Base-by-base conservation (phyloP, 2,888 invertebrate genomes). In the Agrochola litura region DNA sequence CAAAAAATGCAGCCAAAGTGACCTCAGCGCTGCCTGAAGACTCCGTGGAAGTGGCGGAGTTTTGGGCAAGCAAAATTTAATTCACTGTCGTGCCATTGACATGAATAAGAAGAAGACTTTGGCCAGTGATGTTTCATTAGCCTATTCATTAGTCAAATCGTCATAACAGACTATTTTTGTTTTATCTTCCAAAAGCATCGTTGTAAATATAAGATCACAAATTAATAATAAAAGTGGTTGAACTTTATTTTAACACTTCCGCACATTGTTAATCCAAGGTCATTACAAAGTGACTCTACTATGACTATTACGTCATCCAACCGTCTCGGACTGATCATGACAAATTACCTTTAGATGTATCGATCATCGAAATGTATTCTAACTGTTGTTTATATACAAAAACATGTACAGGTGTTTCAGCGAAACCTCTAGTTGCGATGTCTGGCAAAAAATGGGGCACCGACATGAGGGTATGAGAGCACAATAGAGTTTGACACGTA, bases 181-280 rank as follows among this genome's bases (percentile, higher is more conserved):
- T 63, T 58, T 30, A 30, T 43, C 63, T 67, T 66, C 19, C 68
- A 30, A 80, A 49, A 61, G 30, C 52, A 65, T 56, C 54, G 41
- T 46, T 43, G n/a, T 30, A 37, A 10, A 22, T 46, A 41, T 54
- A 52, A 69, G 52, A 75, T 64, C 73, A 71, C 52, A 70, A 74
- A 78, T 76, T 61, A 70, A 67, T 75, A 84, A 67, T 79, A 84
- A 63, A 77, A 74, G 68, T 77, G n/a, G 65, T 65, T 46, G 60
- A 83, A 78, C 74, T 84, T 74, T 64, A 46, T 67, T 22, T 69
- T 19, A 79, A 77, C 30, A 79, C 89, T 87, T 88, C 87, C 81
- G 83, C 60, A 76, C 78, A 83, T 80, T 88, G 81, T 79, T 72
- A 65, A 73, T 63, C 30, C 65, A 84, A 88, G 89, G 88, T 81